phyloP scores from a whole-genome alignment of 2,797 vertebrate genomes.

The Chaenodraco wilsoni region DNA sequence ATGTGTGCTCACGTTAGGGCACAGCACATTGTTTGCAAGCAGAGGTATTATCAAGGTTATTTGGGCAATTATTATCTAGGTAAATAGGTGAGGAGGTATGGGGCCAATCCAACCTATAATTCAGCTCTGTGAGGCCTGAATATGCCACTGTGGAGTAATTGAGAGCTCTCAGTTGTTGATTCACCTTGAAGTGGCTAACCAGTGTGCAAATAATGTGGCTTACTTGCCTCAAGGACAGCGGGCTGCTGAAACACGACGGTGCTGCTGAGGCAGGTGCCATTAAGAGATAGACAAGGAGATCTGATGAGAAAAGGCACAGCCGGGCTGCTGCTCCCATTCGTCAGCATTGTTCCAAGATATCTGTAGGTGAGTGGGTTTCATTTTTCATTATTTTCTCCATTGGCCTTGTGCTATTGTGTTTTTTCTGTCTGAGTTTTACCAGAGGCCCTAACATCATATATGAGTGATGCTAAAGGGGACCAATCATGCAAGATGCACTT shows the following conservation, averaged over 20 bases:
- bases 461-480: constrained; percentile 13
- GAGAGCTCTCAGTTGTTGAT: constrained; percentile 75
- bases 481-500: no score
- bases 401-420: constrained; percentile 55
- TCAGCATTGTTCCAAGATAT: constrained; percentile 73
- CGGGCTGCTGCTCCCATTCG: constrained; percentile 66
- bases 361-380: constrained; percentile 67
- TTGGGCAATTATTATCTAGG: constrained; percentile 57
- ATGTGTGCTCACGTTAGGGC: constrained; percentile 34
- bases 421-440: constrained; percentile 47
- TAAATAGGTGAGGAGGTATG: constrained; percentile 59
- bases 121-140: constrained; percentile 59
- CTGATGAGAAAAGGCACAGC: constrained; percentile 66
- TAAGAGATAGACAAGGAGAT: constrained; percentile 71
- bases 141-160: constrained; percentile 75
- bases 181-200: constrained; percentile 79
- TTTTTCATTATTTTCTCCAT: constrained; percentile 71
- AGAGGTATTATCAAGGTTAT: constrained; percentile 59
- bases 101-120: constrained; percentile 46
- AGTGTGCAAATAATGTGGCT: constrained; percentile 76
- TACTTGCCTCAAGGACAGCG: constrained; percentile 73
- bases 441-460: constrained; percentile 26
- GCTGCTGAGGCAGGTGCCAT: constrained; percentile 63
- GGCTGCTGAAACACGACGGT: constrained; percentile 66
- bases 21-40: constrained; percentile 36